Base-by-base conservation (phyloP, 2,888 invertebrate species). In the Chalcis sispes region DNA sequence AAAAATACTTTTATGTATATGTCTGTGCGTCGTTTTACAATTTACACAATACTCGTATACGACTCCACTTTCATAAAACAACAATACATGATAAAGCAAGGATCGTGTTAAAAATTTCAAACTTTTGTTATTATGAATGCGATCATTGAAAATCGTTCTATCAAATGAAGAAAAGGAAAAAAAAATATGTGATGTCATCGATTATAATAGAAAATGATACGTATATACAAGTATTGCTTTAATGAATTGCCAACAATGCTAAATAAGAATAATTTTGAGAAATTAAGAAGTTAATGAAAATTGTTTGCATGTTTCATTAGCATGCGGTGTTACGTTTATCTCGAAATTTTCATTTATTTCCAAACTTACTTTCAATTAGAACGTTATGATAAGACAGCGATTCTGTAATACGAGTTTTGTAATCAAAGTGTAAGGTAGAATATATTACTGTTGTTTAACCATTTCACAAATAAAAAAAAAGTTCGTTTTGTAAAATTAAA, bases 131-230 rank as follows among this genome's bases (percentile, higher is more conserved):
- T 61, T 61, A 42, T 42, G 58, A 27, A 18, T 4, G 40, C 13
- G 61, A 61, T 61, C 61, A 61, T 61, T 61, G 42, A 42, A 5
- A 23, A n/a, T 40, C 42, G 42, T 61, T 61, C 25, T 25, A 36
- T 58, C n/a, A n/a, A n/a, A n/a, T 58, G 61, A 61, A 61, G 40
- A 42, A 10, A 7, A 25, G 29, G 2, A 13, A 20, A 32, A 54
- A 25, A 54, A 36, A 23, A 10, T 1, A 8, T 36, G 58, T 58
- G 40, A 61, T 42, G 42, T 18, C 42, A 61, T 23, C 25, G 42
- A 61, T 61, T 42, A 25, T 23, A 36, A 29, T 27, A 56, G 18
- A 32, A 42, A 42, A 15, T 42, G 25, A 36, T 59, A 20, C 58
- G 2, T 40, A 0, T 20, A 7, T 10, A 50, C 18, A 20, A 1